phyloP scores from a whole-genome alignment of 2,797 vertebrate species.

The Sebastes jordani region DNA sequence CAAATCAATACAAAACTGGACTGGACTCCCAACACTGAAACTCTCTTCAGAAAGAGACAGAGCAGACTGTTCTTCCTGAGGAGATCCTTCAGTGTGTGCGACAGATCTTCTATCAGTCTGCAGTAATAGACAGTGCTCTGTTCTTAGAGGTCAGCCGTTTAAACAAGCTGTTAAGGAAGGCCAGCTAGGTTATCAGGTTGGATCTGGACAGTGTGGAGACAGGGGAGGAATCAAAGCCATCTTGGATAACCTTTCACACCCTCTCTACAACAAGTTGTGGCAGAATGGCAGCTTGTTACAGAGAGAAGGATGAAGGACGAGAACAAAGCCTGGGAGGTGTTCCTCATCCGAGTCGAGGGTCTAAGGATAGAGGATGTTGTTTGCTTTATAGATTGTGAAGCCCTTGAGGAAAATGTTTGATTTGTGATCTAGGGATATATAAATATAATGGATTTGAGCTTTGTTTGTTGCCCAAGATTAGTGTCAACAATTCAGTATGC shows the following conservation, averaged over 20 bases:
- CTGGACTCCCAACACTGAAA: neutral
- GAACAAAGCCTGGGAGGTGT: neutral
- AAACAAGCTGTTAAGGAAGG: neutral
- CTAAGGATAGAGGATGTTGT: neutral
- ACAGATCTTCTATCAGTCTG: neutral
- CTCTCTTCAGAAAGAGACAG: neutral
- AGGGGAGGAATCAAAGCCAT: neutral
- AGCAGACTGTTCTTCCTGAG: neutral
- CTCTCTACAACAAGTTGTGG: neutral
- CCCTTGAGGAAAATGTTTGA: neutral
- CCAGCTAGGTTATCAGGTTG: neutral
- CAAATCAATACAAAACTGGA: neutral
- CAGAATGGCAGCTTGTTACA: neutral
- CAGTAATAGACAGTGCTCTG: neutral
- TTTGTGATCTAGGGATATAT: neutral
- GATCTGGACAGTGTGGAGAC: neutral
- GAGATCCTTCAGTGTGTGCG: neutral
- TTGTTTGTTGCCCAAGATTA: no score
- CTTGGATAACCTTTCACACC: neutral
- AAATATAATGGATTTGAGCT: no score
- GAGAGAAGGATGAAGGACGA: neutral
- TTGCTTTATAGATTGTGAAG: neutral
- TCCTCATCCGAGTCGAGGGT: neutral
- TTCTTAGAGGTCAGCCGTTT: neutral
- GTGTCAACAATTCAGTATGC: neutral